These are phyloP conservation scores for Burhinus oedicnemus DNA, from an alignment of 2,113 vertebrate genomes.

Conservation along the genomic window DNA sequence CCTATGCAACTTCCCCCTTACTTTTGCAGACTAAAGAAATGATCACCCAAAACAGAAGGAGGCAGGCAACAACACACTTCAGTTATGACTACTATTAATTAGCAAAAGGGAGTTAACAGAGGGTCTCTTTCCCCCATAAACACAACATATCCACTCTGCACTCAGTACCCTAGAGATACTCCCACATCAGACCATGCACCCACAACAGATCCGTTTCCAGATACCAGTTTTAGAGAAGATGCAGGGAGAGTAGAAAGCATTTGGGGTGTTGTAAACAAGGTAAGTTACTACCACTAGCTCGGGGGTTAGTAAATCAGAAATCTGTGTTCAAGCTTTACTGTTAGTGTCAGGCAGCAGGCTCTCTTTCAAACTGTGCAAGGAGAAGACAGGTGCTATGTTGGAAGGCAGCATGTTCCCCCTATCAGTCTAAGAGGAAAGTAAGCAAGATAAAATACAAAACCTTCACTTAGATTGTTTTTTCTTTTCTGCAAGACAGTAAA, in stretches of 20 bases:
- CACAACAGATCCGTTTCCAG: neutral
- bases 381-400: constrained; percentile 72
- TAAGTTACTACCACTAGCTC: neutral
- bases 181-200: neutral
- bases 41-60: neutral
- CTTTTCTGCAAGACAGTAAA: neutral
- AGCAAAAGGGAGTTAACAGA: neutral
- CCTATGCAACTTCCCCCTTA: neutral
- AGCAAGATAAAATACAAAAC: neutral
- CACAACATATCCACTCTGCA: neutral
- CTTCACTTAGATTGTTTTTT: neutral
- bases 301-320: constrained; percentile 38
- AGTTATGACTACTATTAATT: neutral
- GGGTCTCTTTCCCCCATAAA: neutral
- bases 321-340: neutral
- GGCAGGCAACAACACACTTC: neutral
- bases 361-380: constrained; percentile 20
- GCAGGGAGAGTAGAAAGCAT: neutral
- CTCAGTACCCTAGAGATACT: neutral
- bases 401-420: constrained; percentile 65
- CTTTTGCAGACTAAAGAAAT: neutral
- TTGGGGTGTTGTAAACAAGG: neutral
- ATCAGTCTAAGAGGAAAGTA: neutral
- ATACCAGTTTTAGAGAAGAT: neutral
- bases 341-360: constrained; percentile 55